Evolutionary conservation across 2,113 vertebrate genomes (phyloP).

Genomic region (Fregata magnificens): DNA sequence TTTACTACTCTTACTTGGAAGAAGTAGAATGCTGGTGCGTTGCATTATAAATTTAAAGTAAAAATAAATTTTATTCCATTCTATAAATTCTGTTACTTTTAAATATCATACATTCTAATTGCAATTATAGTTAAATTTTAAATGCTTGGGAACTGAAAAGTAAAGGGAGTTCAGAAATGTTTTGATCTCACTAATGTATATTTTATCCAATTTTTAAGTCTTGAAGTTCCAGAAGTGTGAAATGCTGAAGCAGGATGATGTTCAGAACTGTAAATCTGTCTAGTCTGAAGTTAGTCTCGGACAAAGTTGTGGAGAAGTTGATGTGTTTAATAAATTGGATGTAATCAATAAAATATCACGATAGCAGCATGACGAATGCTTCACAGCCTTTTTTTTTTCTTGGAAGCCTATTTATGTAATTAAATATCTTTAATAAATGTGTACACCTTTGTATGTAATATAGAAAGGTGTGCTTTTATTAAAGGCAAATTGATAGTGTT

Average conservation of each 20-base stretch:
- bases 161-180: not conserved
- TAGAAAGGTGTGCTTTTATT: not conserved
- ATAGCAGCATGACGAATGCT: not conserved
- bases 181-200: not conserved
- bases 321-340: not conserved
- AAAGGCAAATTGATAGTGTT: not conserved
- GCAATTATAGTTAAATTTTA: not conserved
- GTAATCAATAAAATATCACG: not conserved
- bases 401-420: not conserved
- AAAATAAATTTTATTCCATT: not conserved
- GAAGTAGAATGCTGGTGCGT: not conserved
- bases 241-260: not conserved
- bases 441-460: not conserved
- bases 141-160: not conserved
- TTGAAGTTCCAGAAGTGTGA: not conserved
- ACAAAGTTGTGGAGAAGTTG: not conserved
- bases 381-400: not conserved
- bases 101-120: not conserved
- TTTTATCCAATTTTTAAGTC: not conserved
- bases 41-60: not conserved
- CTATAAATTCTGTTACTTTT: not conserved
- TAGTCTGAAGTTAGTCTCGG: not conserved
- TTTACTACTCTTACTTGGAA: not conserved
- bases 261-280: not conserved
- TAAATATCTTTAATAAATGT: not conserved